Conservation (phyloP, 2,888 invertebrate genomes). For the Cryptosula pallasiana region DNA sequence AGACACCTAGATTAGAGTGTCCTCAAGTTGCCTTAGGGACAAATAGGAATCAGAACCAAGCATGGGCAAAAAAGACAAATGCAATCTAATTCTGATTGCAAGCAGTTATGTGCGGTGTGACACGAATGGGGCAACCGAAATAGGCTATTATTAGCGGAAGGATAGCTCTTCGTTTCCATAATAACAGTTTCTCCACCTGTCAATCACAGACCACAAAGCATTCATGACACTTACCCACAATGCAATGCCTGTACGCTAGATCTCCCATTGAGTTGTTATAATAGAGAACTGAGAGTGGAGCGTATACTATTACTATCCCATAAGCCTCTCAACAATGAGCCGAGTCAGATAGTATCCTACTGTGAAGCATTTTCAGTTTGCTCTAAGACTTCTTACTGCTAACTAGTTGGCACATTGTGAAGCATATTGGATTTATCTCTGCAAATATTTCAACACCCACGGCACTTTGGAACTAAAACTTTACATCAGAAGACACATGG, state of each 20-base stretch:
- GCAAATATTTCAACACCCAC: no score
- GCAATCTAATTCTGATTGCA: not conserved
- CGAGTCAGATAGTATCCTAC: not conserved
- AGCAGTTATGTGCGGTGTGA: not conserved
- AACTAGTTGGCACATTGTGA: no score
- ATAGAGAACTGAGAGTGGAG: not conserved
- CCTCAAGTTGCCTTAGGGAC: no score
- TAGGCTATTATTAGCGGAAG: not conserved
- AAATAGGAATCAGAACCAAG: no score
- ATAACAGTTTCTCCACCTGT: conserved; percentile 17
- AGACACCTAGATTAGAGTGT: no score
- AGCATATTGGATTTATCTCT: no score
- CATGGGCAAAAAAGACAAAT: not conserved
- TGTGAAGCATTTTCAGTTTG: not conserved
- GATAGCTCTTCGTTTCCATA: not conserved
- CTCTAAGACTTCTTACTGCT: no score
- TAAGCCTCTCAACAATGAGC: not conserved
- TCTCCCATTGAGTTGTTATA: not conserved
- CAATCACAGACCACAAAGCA: conserved; percentile 19
- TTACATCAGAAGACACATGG: no score
- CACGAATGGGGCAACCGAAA: not conserved
- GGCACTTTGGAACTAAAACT: no score
- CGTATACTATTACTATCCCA: conserved; percentile 17
- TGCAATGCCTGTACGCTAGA: conserved; percentile 5
- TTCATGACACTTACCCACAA: conserved; percentile 24